phyloP scores from a whole-genome alignment of 2,797 vertebrate genomes.

The Platyrinchus mystaceus region DNA sequence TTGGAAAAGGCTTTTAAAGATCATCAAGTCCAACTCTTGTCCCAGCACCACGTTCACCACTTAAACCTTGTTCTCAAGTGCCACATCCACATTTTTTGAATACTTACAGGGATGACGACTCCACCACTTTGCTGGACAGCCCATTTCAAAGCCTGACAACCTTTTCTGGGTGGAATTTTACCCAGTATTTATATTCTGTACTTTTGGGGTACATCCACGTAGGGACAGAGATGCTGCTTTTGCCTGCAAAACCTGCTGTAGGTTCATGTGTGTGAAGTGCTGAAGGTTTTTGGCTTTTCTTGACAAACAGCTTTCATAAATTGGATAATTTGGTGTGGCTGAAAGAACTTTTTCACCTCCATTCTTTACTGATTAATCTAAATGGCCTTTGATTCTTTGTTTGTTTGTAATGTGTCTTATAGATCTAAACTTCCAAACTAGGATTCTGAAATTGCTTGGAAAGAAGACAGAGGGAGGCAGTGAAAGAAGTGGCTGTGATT shows the following conservation, averaged over 20 bases:
- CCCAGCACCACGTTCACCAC: accelerated
- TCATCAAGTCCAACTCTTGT: background rate
- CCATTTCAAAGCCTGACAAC: background rate
- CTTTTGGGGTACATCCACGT: accelerated
- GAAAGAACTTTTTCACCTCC: background rate
- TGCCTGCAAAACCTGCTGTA: background rate
- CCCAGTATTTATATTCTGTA: accelerated
- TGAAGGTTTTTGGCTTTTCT: background rate
- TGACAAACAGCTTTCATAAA: background rate
- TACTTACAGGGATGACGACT: background rate
- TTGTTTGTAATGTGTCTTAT: background rate
- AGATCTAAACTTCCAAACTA: background rate
- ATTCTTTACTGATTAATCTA: background rate
- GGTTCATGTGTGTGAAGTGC: accelerated
- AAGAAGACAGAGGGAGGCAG: background rate
- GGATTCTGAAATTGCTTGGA: background rate
- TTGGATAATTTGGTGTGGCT: background rate
- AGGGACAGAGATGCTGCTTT: background rate
- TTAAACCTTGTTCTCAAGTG: background rate
- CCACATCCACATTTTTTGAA: background rate
- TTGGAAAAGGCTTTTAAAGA: background rate
- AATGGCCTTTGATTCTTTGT: background rate
- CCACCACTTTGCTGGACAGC: background rate
- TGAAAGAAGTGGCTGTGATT: background rate
- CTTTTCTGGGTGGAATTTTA: accelerated